Evolutionary conservation across 92 coral and sea anemone genomes (phyloP).

Genomic region (Scolanthus callimorphus): DNA sequence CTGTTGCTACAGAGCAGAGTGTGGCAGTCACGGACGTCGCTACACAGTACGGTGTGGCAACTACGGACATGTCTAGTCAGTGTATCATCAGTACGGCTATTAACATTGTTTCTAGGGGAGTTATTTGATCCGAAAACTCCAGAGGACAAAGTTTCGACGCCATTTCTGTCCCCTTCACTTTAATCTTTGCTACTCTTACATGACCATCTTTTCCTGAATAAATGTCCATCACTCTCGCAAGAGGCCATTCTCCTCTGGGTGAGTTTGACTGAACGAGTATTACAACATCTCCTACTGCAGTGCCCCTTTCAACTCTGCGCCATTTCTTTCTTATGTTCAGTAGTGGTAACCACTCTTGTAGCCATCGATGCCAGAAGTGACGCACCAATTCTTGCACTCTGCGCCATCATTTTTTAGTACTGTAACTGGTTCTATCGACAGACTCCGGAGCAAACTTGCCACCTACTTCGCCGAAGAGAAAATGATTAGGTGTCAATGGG

Average conservation of each 20-base stretch:
- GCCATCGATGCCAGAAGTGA: slow-evolving; percentile 45
- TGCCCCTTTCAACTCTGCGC: not conserved
- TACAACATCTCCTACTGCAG: slow-evolving; percentile 8
- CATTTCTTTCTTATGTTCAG: slow-evolving; percentile 22
- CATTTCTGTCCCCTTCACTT: not conserved
- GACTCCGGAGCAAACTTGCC: slow-evolving; percentile 4
- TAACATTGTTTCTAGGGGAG: no score
- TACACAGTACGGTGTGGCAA: no score
- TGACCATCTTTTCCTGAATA: slow-evolving; percentile 3
- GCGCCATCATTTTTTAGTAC: slow-evolving; percentile 34
- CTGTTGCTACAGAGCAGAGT: no score
- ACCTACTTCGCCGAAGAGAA: slow-evolving; percentile 1
- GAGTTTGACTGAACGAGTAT: not conserved
- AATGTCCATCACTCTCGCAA: slow-evolving; percentile 1
- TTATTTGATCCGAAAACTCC: no score
- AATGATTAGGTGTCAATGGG: slow-evolving; percentile 10
- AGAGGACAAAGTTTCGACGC: not conserved
- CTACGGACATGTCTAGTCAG: no score
- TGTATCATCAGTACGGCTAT: no score
- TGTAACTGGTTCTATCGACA: not conserved
- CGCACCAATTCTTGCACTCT: slow-evolving; percentile 28
- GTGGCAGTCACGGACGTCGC: no score
- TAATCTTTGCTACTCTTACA: not conserved
- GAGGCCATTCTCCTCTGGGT: slow-evolving; percentile 23
- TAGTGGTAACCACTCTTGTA: slow-evolving; percentile 29